phyloP scores from a whole-genome alignment of 2,113 vertebrate species.

The Cardinalis cardinalis region DNA sequence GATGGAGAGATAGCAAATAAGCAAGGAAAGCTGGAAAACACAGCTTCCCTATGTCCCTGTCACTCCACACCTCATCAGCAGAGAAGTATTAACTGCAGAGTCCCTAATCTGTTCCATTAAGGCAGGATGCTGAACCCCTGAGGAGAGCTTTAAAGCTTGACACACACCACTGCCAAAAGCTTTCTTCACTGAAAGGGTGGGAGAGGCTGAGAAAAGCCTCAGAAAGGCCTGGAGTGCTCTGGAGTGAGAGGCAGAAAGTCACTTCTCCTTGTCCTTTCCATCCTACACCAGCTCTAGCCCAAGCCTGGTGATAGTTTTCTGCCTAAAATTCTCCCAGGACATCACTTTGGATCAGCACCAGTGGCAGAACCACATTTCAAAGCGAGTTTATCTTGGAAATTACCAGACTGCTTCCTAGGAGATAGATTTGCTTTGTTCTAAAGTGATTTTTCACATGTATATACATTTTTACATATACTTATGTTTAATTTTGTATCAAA shows the following conservation, averaged over 20 bases:
- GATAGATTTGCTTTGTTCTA: neutral
- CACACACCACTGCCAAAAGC: neutral
- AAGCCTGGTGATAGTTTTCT: neutral
- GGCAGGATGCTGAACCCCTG: neutral
- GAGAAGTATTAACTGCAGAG: rapidly evolving
- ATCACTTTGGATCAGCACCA: neutral
- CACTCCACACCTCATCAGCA: neutral
- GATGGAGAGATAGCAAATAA: slow-evolving; percentile 41
- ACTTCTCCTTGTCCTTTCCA: neutral
- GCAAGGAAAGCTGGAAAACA: neutral
- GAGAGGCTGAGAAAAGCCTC: neutral
- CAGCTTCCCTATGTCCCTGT: neutral
- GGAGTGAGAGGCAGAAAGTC: neutral
- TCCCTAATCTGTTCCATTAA: neutral
- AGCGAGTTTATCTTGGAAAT: neutral
- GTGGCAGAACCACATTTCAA: neutral
- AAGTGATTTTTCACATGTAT: neutral
- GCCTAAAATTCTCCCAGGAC: neutral
- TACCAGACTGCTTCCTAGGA: neutral
- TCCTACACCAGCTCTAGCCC: neutral
- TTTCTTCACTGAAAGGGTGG: neutral
- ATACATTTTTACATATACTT: neutral
- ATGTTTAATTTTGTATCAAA: neutral
- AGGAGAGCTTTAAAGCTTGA: neutral
- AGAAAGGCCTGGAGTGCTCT: neutral